These are phyloP conservation scores for Argya squamiceps DNA, from an alignment of 2,797 vertebrate species.

Conservation along the genomic window DNA sequence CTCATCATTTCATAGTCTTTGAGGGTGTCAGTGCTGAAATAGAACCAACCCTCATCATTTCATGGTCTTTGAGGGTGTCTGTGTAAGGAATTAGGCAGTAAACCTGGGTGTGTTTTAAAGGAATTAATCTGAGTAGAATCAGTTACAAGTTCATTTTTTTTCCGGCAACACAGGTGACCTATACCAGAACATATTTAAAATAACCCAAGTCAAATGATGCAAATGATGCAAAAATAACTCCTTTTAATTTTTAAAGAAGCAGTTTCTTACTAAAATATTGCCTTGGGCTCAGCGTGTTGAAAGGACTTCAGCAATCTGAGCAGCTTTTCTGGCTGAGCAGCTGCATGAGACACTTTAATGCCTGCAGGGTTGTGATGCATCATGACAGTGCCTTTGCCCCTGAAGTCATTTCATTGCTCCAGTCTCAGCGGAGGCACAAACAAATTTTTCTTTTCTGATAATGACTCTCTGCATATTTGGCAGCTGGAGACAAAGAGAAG, in stretches of 20 bases:
- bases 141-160: not conserved
- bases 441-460: slow-evolving; percentile 18
- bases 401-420: not conserved
- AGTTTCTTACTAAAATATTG: slow-evolving; percentile 24
- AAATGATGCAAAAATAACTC: slow-evolving; percentile 17
- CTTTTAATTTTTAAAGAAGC: slow-evolving; percentile 55
- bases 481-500: slow-evolving; percentile 15
- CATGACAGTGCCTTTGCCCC: slow-evolving; percentile 23
- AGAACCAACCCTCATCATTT: not conserved
- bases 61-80: not conserved
- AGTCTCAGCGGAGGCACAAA: slow-evolving; percentile 5
- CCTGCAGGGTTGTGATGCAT: slow-evolving; percentile 30
- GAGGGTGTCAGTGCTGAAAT: not conserved
- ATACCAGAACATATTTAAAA: not conserved
- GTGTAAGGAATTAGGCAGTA: not conserved
- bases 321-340: slow-evolving; percentile 33
- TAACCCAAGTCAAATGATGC: slow-evolving; percentile 9
- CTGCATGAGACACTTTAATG: not conserved
- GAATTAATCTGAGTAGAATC: not conserved
- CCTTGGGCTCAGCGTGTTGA: slow-evolving; percentile 32
- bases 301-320: not conserved
- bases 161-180: not conserved
- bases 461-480: not conserved
- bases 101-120: not conserved
- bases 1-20: not conserved